Base-by-base conservation (phyloP, 2,888 invertebrate genomes). In the Calephelis perditalis region DNA sequence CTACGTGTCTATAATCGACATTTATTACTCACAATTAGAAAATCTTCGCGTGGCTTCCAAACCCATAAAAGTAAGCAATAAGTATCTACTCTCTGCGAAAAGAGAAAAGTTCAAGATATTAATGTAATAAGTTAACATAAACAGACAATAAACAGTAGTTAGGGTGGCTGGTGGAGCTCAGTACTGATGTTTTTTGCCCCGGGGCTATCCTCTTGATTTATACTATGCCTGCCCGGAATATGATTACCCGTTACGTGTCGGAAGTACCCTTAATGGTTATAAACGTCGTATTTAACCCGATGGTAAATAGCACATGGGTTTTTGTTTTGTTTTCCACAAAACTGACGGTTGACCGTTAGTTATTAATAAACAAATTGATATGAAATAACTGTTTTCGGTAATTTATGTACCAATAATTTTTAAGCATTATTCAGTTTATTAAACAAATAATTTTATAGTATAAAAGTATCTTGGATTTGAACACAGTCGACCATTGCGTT, bases 181-280 rank as follows among this genome's bases (percentile, higher is more conserved):
- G 84, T 79, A 8, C 72, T 75, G 76, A 78, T 87, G 87, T 87
- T 87, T 88, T 86, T 87, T 85, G 75, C 78, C 73, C 74, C 74
- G 79, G 82, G 87, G 86, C 87, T 52, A 52, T 52, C 52, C 81
- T 75, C 76, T 75, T 86, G 58, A 15, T 58, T 35, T 58, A 87
- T 81, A 79, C 81, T 81, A 82, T 84, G 81, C 83, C 86, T 86
- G 88, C 82, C 77, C 77, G 76, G 86, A 88, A 71, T 72, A 71
- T 71, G 70, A 71, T 71, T 70, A 71, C 69, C 68, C 65, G 67
- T 63, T 80, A 78, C 82, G 80, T 83, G 84, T 82, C 81, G 86
- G 84, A 85, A 84, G 85, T 82, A 72, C 77, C 85, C 80, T 79
- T 87, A 87, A 89, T 88, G 84, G 86, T 82, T 86, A 89, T 85